These are phyloP conservation scores for Python bivittatus DNA, from an alignment of 2,113 vertebrate genomes.

Conservation along the genomic window DNA sequence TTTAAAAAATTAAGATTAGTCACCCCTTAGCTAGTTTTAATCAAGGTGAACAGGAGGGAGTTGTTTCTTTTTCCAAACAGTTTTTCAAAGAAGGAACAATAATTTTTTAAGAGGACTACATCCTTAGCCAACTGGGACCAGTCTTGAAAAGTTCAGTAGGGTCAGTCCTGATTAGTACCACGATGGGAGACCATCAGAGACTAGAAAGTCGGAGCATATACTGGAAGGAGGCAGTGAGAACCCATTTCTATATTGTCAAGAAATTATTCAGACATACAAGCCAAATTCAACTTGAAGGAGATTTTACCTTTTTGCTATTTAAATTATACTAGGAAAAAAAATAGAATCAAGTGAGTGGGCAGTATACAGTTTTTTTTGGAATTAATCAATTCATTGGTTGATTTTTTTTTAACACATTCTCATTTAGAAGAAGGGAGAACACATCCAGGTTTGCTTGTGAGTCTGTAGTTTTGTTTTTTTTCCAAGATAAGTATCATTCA, in stretches of 20 bases:
- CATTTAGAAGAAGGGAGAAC: not conserved
- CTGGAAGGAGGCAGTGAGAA: not conserved
- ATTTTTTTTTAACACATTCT: not conserved
- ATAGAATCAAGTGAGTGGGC: not conserved
- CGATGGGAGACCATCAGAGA: not conserved
- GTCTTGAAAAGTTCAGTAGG: not conserved
- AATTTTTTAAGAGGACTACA: not conserved
- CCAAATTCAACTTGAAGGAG: not conserved
- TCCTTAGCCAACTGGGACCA: not conserved
- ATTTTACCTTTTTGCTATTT: not conserved
- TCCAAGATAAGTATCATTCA: not conserved
- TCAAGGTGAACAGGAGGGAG: not conserved
- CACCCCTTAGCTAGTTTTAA: not conserved
- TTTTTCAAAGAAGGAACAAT: not conserved
- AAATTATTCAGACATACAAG: not conserved
- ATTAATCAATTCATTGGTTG: not conserved
- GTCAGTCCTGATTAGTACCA: not conserved
- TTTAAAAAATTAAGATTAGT: not conserved
- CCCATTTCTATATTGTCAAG: not conserved
- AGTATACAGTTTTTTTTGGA: not conserved
- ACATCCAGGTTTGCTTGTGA: not conserved
- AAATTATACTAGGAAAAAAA: not conserved
- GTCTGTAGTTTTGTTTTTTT: not conserved
- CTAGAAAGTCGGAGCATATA: not conserved
- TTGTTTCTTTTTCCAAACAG: not conserved